Percentiles rank a stretch among this genome's conserved stretches.
Evolutionary conservation across 2,888 invertebrate genomes (phyloP).

Genomic region (Erpobdella octoculata): DNA sequence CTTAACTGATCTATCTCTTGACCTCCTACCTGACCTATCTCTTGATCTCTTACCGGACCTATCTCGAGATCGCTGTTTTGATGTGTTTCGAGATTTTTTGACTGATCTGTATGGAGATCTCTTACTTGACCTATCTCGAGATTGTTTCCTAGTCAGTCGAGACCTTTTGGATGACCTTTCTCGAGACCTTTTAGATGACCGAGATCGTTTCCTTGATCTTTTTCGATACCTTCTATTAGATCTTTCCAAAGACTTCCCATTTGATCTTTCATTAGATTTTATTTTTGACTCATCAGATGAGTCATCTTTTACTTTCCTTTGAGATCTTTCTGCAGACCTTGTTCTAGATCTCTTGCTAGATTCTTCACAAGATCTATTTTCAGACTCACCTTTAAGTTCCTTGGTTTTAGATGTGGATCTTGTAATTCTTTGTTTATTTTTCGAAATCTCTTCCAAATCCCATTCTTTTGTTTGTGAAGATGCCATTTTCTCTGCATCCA

Average conservation of each 20-base stretch:
- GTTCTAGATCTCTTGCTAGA: not conserved
- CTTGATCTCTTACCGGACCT: constrained; percentile 6
- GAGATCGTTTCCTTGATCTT: not conserved
- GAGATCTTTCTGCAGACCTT: not conserved
- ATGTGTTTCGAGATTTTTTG: constrained; percentile 1
- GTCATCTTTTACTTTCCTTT: not conserved
- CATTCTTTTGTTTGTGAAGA: too few relatives aligned
- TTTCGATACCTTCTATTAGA: not conserved
- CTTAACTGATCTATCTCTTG: not conserved
- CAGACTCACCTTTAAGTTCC: not conserved
- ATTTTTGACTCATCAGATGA: not conserved
- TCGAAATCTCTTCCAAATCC: too few relatives aligned
- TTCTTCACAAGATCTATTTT: not conserved
- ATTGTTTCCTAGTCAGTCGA: not conserved
- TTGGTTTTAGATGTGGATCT: too few relatives aligned
- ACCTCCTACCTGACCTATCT: not conserved
- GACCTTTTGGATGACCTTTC: not conserved
- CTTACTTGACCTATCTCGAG: not conserved
- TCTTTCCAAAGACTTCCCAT: not conserved
- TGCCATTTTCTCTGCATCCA: too few relatives aligned
- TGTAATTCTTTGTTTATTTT: too few relatives aligned
- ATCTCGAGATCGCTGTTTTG: not conserved
- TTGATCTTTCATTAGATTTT: not conserved
- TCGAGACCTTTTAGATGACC: not conserved
- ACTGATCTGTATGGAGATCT: not conserved